Evolutionary conservation across 2,113 vertebrate species (phyloP).

Genomic region (Spilogale gracilis): DNA sequence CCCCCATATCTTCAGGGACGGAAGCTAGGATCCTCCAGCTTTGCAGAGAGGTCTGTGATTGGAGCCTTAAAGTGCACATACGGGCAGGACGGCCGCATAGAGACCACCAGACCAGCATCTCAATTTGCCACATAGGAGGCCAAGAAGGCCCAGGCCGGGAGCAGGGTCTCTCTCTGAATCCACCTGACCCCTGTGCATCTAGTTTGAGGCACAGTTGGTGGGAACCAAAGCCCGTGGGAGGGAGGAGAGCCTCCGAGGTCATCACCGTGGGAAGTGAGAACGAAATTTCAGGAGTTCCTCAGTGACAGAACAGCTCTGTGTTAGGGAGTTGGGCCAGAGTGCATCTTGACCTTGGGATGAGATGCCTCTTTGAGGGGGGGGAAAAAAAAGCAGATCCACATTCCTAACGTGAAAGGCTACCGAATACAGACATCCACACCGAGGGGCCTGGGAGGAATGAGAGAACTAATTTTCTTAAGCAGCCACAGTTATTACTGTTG

Average conservation of each 20-base stretch:
- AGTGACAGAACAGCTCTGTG: not conserved
- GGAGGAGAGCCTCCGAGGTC: not conserved
- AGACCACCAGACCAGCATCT: not conserved
- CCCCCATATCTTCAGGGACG: not conserved
- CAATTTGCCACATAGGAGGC: not conserved
- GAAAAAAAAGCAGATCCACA: not conserved
- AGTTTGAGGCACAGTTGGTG: not conserved
- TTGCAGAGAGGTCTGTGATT: not conserved
- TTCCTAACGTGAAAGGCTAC: not conserved
- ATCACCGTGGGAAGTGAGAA: not conserved
- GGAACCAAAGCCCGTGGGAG: not conserved
- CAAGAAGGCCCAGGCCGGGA: not conserved
- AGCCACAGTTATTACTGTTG: not conserved
- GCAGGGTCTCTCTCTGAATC: not conserved
- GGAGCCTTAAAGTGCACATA: not conserved
- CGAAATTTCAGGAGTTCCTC: not conserved
- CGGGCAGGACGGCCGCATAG: not conserved
- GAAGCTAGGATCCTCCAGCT: not conserved
- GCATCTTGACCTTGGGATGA: not conserved
- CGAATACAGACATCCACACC: not conserved
- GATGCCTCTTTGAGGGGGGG: not conserved
- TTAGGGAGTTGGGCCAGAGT: not conserved
- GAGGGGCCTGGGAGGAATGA: not conserved
- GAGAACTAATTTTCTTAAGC: constrained; percentile 31
- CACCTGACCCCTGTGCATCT: not conserved